These are phyloP conservation scores for Melanostoma mellinum DNA, from an alignment of 2,888 invertebrate genomes.

Conservation along the genomic window DNA sequence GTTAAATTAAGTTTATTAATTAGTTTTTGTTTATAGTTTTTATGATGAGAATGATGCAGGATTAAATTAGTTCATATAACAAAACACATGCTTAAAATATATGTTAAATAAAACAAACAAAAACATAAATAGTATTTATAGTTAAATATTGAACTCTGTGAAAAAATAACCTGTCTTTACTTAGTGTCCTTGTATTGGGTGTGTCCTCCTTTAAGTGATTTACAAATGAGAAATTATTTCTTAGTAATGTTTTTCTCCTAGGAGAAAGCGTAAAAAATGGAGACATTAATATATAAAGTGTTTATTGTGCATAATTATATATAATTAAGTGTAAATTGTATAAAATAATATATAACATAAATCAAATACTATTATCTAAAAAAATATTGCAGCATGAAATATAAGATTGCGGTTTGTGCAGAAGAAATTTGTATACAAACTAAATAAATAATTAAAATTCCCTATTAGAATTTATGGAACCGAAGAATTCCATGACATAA, in stretches of 20 bases:
- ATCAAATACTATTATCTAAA: not conserved
- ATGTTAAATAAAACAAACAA: not conserved
- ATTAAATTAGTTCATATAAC: conserved; percentile 18
- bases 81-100: conserved; percentile 36
- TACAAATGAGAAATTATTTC: conserved; percentile 24
- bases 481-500: too few species aligned
- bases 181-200: conserved; percentile 34
- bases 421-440: too few species aligned
- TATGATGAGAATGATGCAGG: conserved; percentile 45
- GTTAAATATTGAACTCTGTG: conserved; percentile 11
- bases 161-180: conserved; percentile 32
- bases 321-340: conserved; percentile 8
- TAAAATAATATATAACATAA: not conserved
- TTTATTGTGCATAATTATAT: conserved; percentile 28
- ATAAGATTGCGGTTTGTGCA: conserved; percentile 20
- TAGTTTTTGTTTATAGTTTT: conserved; percentile 14
- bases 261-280: conserved; percentile 17
- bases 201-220: conserved; percentile 39
- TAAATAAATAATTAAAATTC: too few species aligned
- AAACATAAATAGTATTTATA: not conserved
- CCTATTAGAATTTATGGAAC: too few species aligned
- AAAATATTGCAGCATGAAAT: not conserved
- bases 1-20: conserved; percentile 1
- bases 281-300: conserved; percentile 22
- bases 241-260: conserved; percentile 1